These are phyloP conservation scores for Iphiclides podalirius DNA, from an alignment of 2,888 invertebrate genomes.

Conservation along the genomic window DNA sequence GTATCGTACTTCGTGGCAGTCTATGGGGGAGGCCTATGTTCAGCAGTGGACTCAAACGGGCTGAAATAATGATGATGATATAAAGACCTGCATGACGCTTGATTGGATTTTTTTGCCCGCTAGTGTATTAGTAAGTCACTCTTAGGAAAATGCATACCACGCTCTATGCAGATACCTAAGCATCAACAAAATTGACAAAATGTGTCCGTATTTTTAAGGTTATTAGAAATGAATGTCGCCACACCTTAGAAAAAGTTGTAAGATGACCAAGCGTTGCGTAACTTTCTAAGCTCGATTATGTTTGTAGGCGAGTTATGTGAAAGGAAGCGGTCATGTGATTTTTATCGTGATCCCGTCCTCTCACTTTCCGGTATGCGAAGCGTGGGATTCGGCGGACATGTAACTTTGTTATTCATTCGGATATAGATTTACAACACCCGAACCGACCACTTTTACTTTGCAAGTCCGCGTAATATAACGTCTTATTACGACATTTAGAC, in stretches of 20 bases:
- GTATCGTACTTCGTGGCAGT: too few species aligned
- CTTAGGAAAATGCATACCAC: too few species aligned
- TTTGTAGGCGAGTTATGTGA: constrained; percentile 5
- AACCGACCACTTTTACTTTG: constrained; percentile 74
- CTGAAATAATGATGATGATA: too few species aligned
- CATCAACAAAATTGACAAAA: too few species aligned
- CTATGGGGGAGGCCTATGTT: too few species aligned
- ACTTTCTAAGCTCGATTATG: constrained; percentile 24
- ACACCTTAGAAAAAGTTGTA: constrained; percentile 8
- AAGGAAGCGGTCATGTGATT: constrained; percentile 28
- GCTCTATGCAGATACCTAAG: too few species aligned
- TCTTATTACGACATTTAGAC: too few species aligned
- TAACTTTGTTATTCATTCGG: constrained; percentile 56
- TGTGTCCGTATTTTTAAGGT: too few species aligned
- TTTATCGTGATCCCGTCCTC: constrained; percentile 44
- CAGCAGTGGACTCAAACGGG: too few species aligned
- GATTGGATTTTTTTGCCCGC: too few species aligned
- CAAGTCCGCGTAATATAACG: constrained; percentile 33
- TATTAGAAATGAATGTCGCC: constrained; percentile 2
- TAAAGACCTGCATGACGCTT: too few species aligned
- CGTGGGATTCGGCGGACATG: constrained; percentile 38
- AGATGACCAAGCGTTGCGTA: constrained; percentile 3
- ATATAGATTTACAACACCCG: constrained; percentile 54
- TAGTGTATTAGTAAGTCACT: too few species aligned
- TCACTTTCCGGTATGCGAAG: constrained; percentile 60